Evolutionary conservation across 1,140 invertebrate species (phyloP).

Genomic region (Anthonomus grandis): DNA sequence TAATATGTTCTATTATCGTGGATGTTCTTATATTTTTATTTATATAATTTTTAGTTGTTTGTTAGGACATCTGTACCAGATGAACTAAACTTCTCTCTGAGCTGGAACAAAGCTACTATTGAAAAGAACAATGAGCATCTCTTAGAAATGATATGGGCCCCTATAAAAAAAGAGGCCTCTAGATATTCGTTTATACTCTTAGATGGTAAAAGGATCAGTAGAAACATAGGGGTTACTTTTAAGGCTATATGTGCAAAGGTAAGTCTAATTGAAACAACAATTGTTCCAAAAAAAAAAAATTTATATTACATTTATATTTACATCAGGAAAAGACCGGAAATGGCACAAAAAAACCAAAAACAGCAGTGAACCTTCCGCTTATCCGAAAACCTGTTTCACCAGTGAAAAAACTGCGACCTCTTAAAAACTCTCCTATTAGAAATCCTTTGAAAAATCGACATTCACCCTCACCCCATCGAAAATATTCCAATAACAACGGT

Average conservation of each 20-base stretch:
- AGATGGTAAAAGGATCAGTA: constrained; percentile 60
- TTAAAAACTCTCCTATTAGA: constrained; percentile 11
- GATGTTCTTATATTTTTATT: constrained; percentile 8
- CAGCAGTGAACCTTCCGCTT: not conserved
- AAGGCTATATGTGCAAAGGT: constrained; percentile 46
- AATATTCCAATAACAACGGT: not conserved
- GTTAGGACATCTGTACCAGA: constrained; percentile 56
- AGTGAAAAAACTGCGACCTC: constrained; percentile 20
- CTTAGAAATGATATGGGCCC: constrained; percentile 61
- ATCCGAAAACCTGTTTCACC: constrained; percentile 12
- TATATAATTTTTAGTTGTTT: constrained; percentile 54
- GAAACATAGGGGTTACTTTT: constrained; percentile 63
- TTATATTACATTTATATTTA: not conserved
- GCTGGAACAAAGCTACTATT: constrained; percentile 51
- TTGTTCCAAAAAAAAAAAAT: not conserved
- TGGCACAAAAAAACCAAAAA: constrained; percentile 1
- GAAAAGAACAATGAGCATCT: constrained; percentile 49
- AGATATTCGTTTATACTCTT: constrained; percentile 61
- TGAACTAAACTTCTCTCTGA: constrained; percentile 57
- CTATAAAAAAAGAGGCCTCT: constrained; percentile 55
- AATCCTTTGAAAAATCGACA: not conserved
- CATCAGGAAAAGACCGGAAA: constrained; percentile 5
- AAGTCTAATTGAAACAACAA: constrained; percentile 10
- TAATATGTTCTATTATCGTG: constrained; percentile 34
- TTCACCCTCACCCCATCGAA: not conserved